These are phyloP conservation scores for Calidris pygmaea DNA, from an alignment of 2,113 vertebrate species.

Conservation along the genomic window DNA sequence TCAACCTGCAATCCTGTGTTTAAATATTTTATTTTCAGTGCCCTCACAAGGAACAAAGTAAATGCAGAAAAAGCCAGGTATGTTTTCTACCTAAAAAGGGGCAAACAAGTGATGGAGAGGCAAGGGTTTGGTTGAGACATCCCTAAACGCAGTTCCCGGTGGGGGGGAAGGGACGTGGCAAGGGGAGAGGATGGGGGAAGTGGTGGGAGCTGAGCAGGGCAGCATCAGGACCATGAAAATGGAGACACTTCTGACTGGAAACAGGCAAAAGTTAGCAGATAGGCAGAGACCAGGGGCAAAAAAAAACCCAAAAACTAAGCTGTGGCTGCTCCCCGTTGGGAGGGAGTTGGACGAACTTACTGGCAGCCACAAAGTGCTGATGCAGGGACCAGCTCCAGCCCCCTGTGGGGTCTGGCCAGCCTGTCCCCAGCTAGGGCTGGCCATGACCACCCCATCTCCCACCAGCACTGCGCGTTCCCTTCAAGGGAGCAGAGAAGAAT, in stretches of 20 bases:
- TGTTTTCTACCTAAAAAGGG: background rate
- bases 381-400: background rate
- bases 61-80: background rate
- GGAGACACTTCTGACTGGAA: background rate
- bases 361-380: background rate
- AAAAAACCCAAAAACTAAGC: no score
- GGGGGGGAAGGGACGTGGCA: background rate
- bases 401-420: background rate
- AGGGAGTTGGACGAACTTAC: background rate
- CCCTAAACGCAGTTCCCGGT: fast-evolving
- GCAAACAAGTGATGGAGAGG: background rate
- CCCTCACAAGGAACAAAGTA: background rate
- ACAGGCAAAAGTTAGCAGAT: background rate
- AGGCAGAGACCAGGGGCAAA: fast-evolving
- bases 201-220: background rate
- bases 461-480: background rate
- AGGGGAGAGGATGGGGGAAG: background rate
- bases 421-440: background rate
- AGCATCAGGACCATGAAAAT: background rate
- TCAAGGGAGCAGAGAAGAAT: background rate
- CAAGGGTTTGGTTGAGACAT: background rate
- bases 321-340: background rate
- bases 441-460: background rate
- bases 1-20: background rate
- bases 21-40: background rate